phyloP scores from a whole-genome alignment of 2,797 vertebrate species.

The Lithobates pipiens region DNA sequence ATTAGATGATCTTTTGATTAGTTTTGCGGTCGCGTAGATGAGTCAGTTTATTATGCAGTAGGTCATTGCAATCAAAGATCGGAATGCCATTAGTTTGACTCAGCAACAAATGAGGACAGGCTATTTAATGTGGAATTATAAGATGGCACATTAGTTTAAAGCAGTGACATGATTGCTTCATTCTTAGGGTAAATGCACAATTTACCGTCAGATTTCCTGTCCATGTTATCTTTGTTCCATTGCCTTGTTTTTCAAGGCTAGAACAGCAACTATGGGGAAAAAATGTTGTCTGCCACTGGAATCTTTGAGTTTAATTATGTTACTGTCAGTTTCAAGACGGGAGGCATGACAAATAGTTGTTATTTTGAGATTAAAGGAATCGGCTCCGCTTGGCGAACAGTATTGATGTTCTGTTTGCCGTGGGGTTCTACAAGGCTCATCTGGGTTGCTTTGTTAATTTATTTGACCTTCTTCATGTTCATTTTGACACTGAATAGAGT shows the following conservation, averaged over 20 bases:
- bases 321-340: conserved; percentile 76
- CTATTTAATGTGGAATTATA: conserved; percentile 73
- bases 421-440: conserved; percentile 68
- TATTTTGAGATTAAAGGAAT: conserved; percentile 79
- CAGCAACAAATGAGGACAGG: conserved; percentile 63
- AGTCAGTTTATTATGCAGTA: conserved; percentile 56
- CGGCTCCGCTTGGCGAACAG: conserved; percentile 72
- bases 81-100: conserved; percentile 69
- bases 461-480: conserved; percentile 13
- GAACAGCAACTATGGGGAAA: conserved; percentile 65
- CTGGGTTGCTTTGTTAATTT: conserved; percentile 38
- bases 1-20: conserved; percentile 62
- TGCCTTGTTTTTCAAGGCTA: conserved; percentile 67
- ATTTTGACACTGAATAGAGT: background rate
- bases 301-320: conserved; percentile 78
- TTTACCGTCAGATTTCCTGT: conserved; percentile 73
- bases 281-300: conserved; percentile 76
- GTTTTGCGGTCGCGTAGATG: conserved; percentile 57
- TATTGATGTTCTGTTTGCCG: conserved; percentile 72
- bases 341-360: conserved; percentile 80
- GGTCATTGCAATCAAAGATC: conserved; percentile 68
- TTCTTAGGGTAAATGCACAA: conserved; percentile 71
- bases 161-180: conserved; percentile 72
- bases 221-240: conserved; percentile 72
- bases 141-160: conserved; percentile 76